These are phyloP conservation scores for Haliaeetus leucogaster DNA, from an alignment of 2,113 vertebrate genomes.

Conservation along the genomic window DNA sequence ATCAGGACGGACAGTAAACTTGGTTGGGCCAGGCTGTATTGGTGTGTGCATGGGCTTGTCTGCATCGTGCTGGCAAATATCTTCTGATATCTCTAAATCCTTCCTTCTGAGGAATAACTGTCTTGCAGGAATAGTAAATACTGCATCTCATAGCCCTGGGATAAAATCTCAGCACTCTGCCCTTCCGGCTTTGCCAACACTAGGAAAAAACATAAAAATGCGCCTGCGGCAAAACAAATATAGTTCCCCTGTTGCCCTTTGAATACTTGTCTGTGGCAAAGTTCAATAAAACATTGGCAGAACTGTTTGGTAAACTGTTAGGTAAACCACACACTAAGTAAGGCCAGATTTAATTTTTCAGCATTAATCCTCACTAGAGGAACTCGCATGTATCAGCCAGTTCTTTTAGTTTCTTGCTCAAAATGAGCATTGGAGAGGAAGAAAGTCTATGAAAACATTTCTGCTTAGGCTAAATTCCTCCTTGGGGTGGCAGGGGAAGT, in stretches of 20 bases:
- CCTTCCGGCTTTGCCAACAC: not conserved
- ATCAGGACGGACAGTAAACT: not conserved
- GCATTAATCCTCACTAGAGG: not conserved
- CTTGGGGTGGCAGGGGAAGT: not conserved
- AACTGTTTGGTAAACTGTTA: not conserved
- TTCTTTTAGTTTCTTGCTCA: not conserved
- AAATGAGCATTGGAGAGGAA: not conserved
- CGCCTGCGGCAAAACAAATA: conserved; percentile 3
- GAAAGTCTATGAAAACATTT: not conserved
- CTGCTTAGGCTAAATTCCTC: not conserved
- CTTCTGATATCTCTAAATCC: not conserved
- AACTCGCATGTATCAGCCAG: rapidly evolving
- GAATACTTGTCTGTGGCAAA: not conserved
- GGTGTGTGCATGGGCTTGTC: not conserved
- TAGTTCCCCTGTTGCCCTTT: not conserved
- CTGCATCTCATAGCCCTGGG: not conserved
- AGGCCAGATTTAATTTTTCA: conserved; percentile 12
- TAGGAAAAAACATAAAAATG: not conserved
- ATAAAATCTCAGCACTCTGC: not conserved
- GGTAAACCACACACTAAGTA: not conserved
- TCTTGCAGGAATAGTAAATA: not conserved
- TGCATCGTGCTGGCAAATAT: not conserved
- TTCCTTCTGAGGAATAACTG: not conserved
- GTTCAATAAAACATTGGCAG: not conserved
- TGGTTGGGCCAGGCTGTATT: not conserved